Conservation (phyloP, 2,888 invertebrate species). For the Synanthedon formicaeformis region DNA sequence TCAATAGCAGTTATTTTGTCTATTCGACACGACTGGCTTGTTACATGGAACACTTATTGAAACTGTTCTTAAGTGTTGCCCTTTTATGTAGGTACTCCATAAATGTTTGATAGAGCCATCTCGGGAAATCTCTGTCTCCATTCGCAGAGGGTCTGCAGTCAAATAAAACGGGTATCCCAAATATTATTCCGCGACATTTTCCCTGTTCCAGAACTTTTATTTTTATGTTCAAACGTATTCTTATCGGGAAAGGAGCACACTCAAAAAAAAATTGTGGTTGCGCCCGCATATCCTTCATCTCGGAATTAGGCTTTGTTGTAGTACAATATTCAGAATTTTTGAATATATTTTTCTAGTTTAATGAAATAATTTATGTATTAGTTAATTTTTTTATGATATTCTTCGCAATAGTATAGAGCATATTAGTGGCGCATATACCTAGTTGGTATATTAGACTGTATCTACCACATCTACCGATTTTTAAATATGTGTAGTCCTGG, state of each 20-base stretch:
- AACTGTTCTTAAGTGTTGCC: constrained; percentile 67
- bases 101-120: constrained; percentile 71
- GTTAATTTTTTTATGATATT: too few relatives aligned
- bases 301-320: constrained; percentile 11
- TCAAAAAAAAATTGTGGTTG: constrained; percentile 57
- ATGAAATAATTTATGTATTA: neutral
- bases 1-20: neutral
- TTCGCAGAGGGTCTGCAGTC: constrained; percentile 66
- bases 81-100: constrained; percentile 69
- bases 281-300: constrained; percentile 57
- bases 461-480: too few relatives aligned
- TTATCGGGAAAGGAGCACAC: constrained; percentile 63
- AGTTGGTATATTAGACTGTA: too few relatives aligned
- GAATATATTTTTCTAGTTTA: neutral
- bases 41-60: constrained; percentile 62
- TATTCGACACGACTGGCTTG: constrained; percentile 15
- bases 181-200: constrained; percentile 68
- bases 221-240: constrained; percentile 68
- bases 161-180: constrained; percentile 69
- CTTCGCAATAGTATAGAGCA: too few relatives aligned
- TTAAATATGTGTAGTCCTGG: too few relatives aligned
- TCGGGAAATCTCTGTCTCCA: constrained; percentile 69
- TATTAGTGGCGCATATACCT: too few relatives aligned
- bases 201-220: constrained; percentile 68
- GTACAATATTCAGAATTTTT: neutral